A percentile compares a stretch with the other conserved stretches of the same genome.
These are phyloP conservation scores for Chionodraco myersi DNA, from an alignment of 2,113 vertebrate species.

Conservation along the genomic window DNA sequence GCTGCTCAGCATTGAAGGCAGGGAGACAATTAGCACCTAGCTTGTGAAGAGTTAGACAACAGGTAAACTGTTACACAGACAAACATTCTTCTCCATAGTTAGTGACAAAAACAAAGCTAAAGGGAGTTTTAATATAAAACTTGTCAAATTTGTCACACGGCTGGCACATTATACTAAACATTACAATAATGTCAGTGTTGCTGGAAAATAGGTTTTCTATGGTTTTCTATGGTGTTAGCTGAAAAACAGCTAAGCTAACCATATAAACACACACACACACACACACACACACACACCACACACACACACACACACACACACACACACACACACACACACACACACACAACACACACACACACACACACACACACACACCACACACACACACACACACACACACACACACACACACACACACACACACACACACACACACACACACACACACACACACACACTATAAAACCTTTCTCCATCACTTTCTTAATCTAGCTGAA, in stretches of 20 bases:
- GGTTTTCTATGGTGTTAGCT: not conserved
- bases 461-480: slow-evolving; percentile 11
- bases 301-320: no score
- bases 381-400: slow-evolving; percentile 12
- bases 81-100: not conserved
- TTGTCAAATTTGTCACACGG: not conserved
- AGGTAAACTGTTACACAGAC: not conserved
- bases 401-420: not conserved
- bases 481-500: slow-evolving; percentile 9
- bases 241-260: not conserved
- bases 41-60: not conserved
- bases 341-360: slow-evolving; percentile 5
- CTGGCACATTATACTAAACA: not conserved
- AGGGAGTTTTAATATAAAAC: not conserved
- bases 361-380: not conserved
- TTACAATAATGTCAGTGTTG: not conserved
- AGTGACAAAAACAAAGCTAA: not conserved
- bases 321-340: not conserved
- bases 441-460: not conserved
- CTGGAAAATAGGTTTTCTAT: not conserved
- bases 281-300: not conserved
- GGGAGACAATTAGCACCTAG: slow-evolving; percentile 2
- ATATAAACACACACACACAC: slow-evolving; percentile 5
- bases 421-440: not conserved
- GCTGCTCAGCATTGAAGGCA: not conserved